Evolutionary conservation across 2,797 vertebrate species (phyloP), one percentile per base, ranked within the genome.

Genomic region (Chromobotia macracanthus): DNA sequence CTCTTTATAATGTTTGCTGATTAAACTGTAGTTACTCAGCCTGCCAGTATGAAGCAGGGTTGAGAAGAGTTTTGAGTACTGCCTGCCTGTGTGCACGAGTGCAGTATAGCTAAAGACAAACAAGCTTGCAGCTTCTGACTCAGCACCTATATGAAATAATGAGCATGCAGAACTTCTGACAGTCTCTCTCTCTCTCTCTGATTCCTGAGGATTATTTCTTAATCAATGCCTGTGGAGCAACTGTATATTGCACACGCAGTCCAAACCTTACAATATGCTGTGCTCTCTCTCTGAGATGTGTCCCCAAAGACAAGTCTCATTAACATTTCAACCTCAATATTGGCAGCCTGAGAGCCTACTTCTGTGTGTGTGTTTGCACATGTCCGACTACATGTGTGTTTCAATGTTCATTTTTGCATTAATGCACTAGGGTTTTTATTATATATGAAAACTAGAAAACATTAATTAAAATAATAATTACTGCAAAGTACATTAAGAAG

Each of bases 11-110:
- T n/a, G 23, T 35, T 63, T 48, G 7, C 11, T 46, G 19, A 31
- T 46, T 10, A 65, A 66, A 60, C 0, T 41, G 72, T 18, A 84
- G 63, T 84, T 64, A 68, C 56, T 56, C 13, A 64, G 55, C 64
- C 15, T 77, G 55, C 77, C 83, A 82, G 77, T 19, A 8, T 51
- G 76, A 68, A 72, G 72, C 80, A 82, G 68, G 75, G 25, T 79
- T 81, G 71, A 79, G 83, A 31, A 75, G 19, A 18, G 23, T 48
- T n/a, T n/a, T 18, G 41, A 1, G 55, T 58, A 58, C 55, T 13
- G 55, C 55, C 11, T 21, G 64, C 8, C 53, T 77, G 73, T 55
- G 46, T 63, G 55, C 71, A 48, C 44, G 19, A 67, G 35, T 9
- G 25, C 53, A 63, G 21, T 23, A 8, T 44, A 58, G 19, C 19